Evolutionary conservation across 1,140 invertebrate genomes (phyloP).

Genomic region (Psilanteris sp.): DNA sequence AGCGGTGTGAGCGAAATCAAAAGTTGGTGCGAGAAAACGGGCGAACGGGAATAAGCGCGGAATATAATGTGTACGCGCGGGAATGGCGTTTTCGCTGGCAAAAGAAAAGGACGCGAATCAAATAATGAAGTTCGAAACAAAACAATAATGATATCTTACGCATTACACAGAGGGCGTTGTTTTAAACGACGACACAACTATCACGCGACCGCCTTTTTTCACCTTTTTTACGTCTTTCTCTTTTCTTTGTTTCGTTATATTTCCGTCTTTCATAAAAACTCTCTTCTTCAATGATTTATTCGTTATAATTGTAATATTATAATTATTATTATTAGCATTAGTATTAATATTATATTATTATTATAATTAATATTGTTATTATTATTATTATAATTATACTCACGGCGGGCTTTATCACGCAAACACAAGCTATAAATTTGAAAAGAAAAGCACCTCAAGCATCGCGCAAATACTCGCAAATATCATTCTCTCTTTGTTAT

Average conservation of each 20-base stretch:
- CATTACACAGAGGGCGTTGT: conserved; percentile 65
- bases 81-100: too few relatives aligned
- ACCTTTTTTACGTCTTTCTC: conserved; percentile 51
- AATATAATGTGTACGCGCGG: too few relatives aligned
- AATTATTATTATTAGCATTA: conserved; percentile 16
- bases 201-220: conserved; percentile 71
- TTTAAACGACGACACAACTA: conserved; percentile 69
- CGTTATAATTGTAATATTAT: conserved; percentile 28
- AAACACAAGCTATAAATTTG: conserved; percentile 57
- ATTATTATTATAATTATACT: conserved; percentile 56
- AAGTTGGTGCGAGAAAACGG: not conserved
- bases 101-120: too few relatives aligned
- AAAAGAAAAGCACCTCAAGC: conserved; percentile 71
- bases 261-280: conserved; percentile 34
- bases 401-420: conserved; percentile 43
- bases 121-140: too few relatives aligned
- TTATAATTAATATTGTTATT: conserved; percentile 50
- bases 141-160: conserved; percentile 68
- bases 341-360: conserved; percentile 25
- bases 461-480: conserved; percentile 73
- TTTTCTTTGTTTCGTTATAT: conserved; percentile 19
- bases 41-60: too few relatives aligned
- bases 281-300: too few relatives aligned
- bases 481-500: conserved; percentile 76
- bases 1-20: conserved; percentile 5